These are phyloP conservation scores for Aplidium turbinatum DNA, from an alignment of 23 tunicate species.

Conservation along the genomic window DNA sequence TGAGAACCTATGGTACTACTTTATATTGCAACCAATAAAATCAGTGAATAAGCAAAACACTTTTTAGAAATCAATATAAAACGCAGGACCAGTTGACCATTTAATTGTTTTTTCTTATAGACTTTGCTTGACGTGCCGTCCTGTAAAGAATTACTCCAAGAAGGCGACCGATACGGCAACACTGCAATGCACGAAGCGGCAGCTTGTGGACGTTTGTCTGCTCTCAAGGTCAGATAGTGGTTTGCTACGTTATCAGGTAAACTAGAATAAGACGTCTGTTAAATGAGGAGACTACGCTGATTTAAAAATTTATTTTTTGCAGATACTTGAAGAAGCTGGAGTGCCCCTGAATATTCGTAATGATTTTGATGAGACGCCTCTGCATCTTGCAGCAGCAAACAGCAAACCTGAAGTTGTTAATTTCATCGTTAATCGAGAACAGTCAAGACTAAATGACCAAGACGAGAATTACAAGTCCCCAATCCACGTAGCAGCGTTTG, in stretches of 20 bases:
- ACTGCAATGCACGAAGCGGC: constrained; percentile 33
- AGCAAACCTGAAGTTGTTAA: constrained; percentile 24
- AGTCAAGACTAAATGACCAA: constrained; percentile 27
- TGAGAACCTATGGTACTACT: neutral
- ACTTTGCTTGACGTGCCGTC: neutral
- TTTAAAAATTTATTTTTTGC: neutral
- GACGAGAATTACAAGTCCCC: constrained; percentile 46
- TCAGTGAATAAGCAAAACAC: neutral
- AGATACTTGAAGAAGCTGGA: constrained; percentile 14
- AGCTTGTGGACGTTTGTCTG: constrained; percentile 7
- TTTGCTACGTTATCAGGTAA: neutral
- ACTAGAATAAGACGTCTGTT: no score
- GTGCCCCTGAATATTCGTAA: constrained; percentile 19
- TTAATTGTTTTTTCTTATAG: neutral
- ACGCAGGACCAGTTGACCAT: neutral
- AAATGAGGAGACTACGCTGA: no score
- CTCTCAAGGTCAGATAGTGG: constrained; percentile 1
- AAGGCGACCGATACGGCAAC: constrained; percentile 22
- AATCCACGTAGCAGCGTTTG: constrained; percentile 40
- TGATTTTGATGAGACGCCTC: constrained; percentile 42
- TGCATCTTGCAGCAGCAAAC: constrained; percentile 30
- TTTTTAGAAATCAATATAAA: neutral
- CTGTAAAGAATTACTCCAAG: constrained; percentile 5
- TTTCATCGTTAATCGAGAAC: constrained; percentile 15
- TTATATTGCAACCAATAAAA: neutral